These are phyloP conservation scores for Iphiclides podalirius DNA, from an alignment of 2,888 invertebrate species.

Conservation along the genomic window DNA sequence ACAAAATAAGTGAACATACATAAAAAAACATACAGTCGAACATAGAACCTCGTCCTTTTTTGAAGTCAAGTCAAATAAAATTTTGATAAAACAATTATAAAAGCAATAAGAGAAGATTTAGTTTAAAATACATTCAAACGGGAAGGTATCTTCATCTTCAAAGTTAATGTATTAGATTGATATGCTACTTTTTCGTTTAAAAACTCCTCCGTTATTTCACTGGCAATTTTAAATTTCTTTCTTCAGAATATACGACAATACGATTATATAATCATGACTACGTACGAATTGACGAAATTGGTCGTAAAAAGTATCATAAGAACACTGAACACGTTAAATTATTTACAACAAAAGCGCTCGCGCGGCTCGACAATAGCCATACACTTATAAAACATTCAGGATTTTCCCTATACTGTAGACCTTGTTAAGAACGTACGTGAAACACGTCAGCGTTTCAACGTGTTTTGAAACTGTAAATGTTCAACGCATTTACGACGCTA, in stretches of 20 bases:
- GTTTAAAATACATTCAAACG: too few species aligned
- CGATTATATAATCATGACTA: not conserved
- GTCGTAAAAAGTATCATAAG: conserved; percentile 21
- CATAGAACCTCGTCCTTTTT: too few species aligned
- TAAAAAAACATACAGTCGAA: too few species aligned
- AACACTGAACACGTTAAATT: conserved; percentile 16
- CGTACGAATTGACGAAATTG: conserved; percentile 13
- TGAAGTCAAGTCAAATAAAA: too few species aligned
- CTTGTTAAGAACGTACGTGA: conserved; percentile 19
- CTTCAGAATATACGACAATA: not conserved
- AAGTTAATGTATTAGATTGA: too few species aligned
- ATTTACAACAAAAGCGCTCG: conserved; percentile 18
- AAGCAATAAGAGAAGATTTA: too few species aligned
- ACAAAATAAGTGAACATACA: too few species aligned
- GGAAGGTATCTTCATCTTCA: too few species aligned
- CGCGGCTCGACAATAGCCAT: conserved; percentile 15
- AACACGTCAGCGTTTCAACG: conserved; percentile 17
- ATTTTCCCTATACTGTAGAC: conserved; percentile 15
- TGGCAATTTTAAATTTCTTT: not conserved
- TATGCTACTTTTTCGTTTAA: too few species aligned
- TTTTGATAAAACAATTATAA: too few species aligned
- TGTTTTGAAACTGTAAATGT: conserved; percentile 20
- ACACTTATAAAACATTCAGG: conserved; percentile 22
- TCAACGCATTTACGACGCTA: not conserved
- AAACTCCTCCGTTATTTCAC: too few species aligned